Evolutionary conservation across 1,140 invertebrate genomes (phyloP), one percentile per base, ranked within the genome.

Genomic region (Matsumurasca onukii): DNA sequence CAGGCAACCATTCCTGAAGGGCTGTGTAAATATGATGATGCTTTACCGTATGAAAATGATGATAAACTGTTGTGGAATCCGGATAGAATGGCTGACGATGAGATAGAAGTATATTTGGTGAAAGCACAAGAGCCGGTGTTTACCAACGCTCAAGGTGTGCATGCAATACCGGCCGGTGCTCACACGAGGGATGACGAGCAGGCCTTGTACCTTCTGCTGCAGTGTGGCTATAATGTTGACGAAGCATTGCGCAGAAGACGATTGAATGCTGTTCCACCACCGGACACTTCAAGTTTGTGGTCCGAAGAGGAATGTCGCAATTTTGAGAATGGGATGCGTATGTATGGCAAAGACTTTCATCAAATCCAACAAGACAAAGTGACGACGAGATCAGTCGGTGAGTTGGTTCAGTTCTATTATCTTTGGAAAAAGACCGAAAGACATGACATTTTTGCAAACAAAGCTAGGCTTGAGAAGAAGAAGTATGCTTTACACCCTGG

Each of bases 381-480:
- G 78, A 85, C 91, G 76, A 98, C 95, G 59, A 82, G 96, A 77
- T 94, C 95, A n/a, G 95, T 98, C 27, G 93, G 94, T 29, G 97
- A 99, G 82, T 81, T 99, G 55, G 95, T 98, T 39, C 94, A 98
- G 77, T 98, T 98, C 83, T 99, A 99, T 82, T 99, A 99, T 77
- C 85, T 98, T 31, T 99, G 97, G 97, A 99, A 99, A 80, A 99
- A 98, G 82, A 98, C 97, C 57, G 96, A 98, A 79, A 83, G 97
- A 48, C 95, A 98, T 80, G 97, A 98, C 82, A 73, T 85, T 69
- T 95, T 94, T 83, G 91, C 91, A 1, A 92, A 91, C 75, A 92
- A 92, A 82, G 88, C 87, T 17, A 80, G 91, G 69, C 80, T 94
- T 67, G 92, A 94, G 76, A 94, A 94, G 79, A 93, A 93, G 77